phyloP scores from a whole-genome alignment of 2,113 vertebrate genomes.

The Azemiops feae region DNA sequence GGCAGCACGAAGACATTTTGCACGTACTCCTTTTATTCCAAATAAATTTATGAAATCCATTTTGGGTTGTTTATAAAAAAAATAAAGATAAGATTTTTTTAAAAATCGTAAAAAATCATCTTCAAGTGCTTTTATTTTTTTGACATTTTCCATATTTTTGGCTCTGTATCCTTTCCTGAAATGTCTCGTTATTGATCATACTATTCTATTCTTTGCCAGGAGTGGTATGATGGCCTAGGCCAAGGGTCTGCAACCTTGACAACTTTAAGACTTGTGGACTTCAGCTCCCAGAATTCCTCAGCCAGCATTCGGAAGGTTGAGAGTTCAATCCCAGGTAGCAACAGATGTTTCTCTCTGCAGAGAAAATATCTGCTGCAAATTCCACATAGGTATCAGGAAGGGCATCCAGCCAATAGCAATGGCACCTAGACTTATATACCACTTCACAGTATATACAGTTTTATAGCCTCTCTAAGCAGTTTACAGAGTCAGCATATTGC shows the following conservation, averaged over 20 bases:
- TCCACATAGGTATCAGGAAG: too few species aligned
- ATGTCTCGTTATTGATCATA: neutral
- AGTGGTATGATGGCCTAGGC: neutral
- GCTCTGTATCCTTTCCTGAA: neutral
- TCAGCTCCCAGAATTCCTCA: too few species aligned
- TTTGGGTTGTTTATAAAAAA: neutral
- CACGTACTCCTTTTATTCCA: neutral
- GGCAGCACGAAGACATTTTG: neutral
- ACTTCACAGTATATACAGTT: too few species aligned
- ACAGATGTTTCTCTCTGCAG: neutral
- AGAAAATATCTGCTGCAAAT: neutral
- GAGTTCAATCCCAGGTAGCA: neutral
- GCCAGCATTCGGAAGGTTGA: neutral
- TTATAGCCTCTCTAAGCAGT: too few species aligned
- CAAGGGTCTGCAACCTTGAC: neutral
- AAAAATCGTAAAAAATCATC: neutral
- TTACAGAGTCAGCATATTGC: too few species aligned
- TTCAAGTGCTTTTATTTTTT: neutral
- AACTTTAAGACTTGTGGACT: too few species aligned
- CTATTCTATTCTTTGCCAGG: neutral
- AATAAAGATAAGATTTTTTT: neutral
- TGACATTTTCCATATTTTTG: neutral
- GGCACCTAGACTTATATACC: too few species aligned
- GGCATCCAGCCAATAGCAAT: too few species aligned
- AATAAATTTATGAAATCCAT: neutral